Conservation (phyloP, 1,140 invertebrate species). For the Saccostrea glomerata region DNA sequence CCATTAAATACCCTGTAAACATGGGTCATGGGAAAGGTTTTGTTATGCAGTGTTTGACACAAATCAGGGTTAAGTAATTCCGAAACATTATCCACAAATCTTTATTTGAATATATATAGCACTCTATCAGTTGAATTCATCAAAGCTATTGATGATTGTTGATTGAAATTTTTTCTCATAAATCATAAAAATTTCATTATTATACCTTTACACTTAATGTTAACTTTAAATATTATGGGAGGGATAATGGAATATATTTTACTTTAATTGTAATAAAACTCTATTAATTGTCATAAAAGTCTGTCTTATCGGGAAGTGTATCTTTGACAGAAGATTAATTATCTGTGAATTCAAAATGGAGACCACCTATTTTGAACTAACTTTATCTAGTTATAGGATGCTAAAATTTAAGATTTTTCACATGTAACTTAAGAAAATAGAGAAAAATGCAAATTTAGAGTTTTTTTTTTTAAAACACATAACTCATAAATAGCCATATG, state of each 20-base stretch:
- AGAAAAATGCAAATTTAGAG: no score
- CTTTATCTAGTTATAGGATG: not conserved
- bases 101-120: not conserved
- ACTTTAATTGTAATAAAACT: not conserved
- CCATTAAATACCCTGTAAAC: not conserved
- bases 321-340: slow-evolving; percentile 3
- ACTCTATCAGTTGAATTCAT: not conserved
- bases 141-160: not conserved
- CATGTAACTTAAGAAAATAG: no score
- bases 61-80: not conserved
- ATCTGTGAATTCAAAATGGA: not conserved
- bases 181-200: not conserved
- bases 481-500: no score
- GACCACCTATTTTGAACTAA: not conserved
- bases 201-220: not conserved
- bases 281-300: not conserved
- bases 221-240: not conserved
- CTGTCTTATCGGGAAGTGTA: not conserved
- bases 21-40: slow-evolving; percentile 18
- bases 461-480: no score
- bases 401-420: not conserved
- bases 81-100: not conserved
- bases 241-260: not conserved
- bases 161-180: not conserved
- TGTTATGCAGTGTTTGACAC: not conserved